Evolutionary conservation across 2,113 vertebrate genomes (phyloP).

Genomic region (Gobius niger): DNA sequence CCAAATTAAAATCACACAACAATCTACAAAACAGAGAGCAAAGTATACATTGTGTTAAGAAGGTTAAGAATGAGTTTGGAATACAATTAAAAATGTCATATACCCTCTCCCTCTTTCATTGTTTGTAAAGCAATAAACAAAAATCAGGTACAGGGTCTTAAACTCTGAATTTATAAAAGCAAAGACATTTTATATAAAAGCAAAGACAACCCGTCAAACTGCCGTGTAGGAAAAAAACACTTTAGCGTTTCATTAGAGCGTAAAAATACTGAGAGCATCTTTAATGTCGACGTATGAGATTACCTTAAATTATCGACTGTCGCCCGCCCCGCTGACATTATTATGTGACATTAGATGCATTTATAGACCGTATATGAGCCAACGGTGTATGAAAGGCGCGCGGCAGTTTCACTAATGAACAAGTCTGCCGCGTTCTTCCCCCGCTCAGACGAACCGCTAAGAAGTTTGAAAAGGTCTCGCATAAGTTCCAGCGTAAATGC

Average conservation of each 20-base stretch:
- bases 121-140: no score
- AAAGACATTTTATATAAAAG: no score
- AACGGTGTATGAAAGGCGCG: conserved; percentile 1
- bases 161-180: no score
- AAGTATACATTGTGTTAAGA: no score
- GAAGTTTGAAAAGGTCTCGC: conserved; percentile 46
- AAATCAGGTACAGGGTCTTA: no score
- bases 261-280: conserved; percentile 10
- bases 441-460: conserved; percentile 42
- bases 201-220: no score
- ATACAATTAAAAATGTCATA: no score
- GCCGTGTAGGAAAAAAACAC: not conserved
- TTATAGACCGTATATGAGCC: conserved; percentile 1
- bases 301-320: conserved; percentile 4
- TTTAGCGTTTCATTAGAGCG: not conserved
- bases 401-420: conserved; percentile 12
- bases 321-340: conserved; percentile 10
- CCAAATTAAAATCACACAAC: no score
- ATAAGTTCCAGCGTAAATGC: conserved; percentile 62
- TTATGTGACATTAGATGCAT: conserved; percentile 18
- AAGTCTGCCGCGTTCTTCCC: conserved; percentile 16
- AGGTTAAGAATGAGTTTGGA: no score
- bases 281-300: conserved; percentile 15
- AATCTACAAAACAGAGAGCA: no score
- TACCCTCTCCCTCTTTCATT: no score